Percentiles rank a stretch among this genome's conserved stretches.
phyloP scores from a whole-genome alignment of 2,888 invertebrate genomes.

The Liopterus haemorrhoidalis region DNA sequence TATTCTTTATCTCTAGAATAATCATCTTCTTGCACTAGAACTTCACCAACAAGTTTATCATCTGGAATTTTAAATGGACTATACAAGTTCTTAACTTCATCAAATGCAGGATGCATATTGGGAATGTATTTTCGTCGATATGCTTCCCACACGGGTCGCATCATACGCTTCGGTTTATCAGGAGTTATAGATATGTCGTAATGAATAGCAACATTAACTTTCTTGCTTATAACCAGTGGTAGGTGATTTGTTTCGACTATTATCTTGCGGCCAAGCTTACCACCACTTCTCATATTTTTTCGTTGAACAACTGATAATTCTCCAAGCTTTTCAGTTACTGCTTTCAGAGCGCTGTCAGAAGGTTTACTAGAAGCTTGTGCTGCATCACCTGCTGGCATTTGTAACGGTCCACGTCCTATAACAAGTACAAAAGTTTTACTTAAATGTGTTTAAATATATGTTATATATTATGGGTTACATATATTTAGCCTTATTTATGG shows the following conservation, averaged over 20 bases:
- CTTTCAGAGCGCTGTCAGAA: too few species aligned
- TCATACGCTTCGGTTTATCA: slow-evolving; percentile 61
- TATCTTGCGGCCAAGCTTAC: slow-evolving; percentile 45
- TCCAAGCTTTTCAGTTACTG: neutral
- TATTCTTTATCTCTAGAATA: slow-evolving; percentile 39
- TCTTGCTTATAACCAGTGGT: slow-evolving; percentile 48
- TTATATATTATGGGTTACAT: too few species aligned
- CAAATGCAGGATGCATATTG: slow-evolving; percentile 57
- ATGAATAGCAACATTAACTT: slow-evolving; percentile 54
- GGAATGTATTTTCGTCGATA: slow-evolving; percentile 43
- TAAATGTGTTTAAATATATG: too few species aligned
- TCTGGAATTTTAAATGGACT: slow-evolving; percentile 47
- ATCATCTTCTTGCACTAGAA: slow-evolving; percentile 42
- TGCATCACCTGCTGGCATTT: too few species aligned
- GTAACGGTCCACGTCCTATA: too few species aligned
- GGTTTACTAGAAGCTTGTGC: too few species aligned
- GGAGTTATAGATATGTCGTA: slow-evolving; percentile 76
- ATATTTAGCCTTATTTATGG: too few species aligned
- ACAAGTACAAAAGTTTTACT: too few species aligned
- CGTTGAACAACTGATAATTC: slow-evolving; percentile 34
- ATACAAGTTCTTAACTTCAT: slow-evolving; percentile 66
- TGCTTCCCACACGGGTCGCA: slow-evolving; percentile 44
- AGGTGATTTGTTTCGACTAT: slow-evolving; percentile 61
- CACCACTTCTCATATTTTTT: slow-evolving; percentile 32
- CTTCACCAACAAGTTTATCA: slow-evolving; percentile 16